Percentiles rank a stretch among this genome's conserved stretches.
phyloP scores from a whole-genome alignment of 2,113 vertebrate species.

The Pipa parva region DNA sequence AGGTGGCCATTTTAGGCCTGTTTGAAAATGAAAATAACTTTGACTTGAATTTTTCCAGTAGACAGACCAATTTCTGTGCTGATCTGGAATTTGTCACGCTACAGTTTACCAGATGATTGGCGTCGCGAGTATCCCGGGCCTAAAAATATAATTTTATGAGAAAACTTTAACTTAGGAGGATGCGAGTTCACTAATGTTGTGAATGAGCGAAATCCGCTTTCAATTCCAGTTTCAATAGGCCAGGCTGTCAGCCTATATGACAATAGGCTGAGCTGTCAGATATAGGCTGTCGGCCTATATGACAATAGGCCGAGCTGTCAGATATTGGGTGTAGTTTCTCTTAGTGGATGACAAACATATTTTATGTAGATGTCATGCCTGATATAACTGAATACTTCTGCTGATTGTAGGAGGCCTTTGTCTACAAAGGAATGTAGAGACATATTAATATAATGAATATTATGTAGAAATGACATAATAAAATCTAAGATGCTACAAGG shows the following conservation, averaged over 20 bases:
- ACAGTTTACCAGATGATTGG: constrained; percentile 24
- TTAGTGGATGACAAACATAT: too few relatives aligned
- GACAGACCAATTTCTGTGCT: not conserved
- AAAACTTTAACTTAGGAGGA: constrained; percentile 4
- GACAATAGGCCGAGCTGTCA: not conserved
- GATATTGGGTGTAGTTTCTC: too few relatives aligned
- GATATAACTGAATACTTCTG: too few relatives aligned
- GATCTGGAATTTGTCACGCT: constrained; percentile 26
- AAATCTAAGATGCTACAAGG: too few relatives aligned
- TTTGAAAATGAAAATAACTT: not conserved
- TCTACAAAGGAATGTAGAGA: too few relatives aligned
- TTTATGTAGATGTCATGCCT: too few relatives aligned
- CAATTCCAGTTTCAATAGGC: not conserved
- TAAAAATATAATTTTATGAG: constrained; percentile 35
- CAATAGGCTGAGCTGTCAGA: not conserved
- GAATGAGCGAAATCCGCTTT: not conserved
- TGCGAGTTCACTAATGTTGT: not conserved
- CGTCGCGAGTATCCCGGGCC: constrained; percentile 9
- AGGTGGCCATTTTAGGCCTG: not conserved
- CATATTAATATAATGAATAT: too few relatives aligned
- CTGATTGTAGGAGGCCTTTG: too few relatives aligned
- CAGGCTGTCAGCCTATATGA: too few relatives aligned
- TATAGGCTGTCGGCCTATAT: too few relatives aligned
- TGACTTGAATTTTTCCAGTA: constrained; percentile 1
- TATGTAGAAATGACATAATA: too few relatives aligned